Evolutionary conservation across 2,113 vertebrate genomes (phyloP).

Genomic region (Trichechus manatus): DNA sequence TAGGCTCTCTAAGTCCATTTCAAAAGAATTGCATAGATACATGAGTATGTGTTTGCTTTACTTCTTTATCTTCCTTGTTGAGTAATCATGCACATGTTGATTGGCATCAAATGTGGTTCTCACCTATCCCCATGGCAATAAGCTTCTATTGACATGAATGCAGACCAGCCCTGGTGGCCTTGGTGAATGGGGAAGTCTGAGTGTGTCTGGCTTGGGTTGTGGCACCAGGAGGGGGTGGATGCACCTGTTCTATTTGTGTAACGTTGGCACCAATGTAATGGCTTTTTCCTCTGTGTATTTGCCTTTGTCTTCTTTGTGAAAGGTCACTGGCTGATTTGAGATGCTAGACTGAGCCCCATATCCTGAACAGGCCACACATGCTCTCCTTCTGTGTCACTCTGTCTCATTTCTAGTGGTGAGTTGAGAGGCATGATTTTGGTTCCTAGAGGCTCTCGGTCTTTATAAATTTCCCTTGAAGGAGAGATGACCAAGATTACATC

Average conservation of each 20-base stretch:
- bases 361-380: background rate
- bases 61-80: constrained; percentile 50
- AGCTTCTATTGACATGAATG: constrained; percentile 50
- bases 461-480: background rate
- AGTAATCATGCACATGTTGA: constrained; percentile 20
- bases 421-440: background rate
- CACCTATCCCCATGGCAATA: background rate
- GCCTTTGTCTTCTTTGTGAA: constrained; percentile 37
- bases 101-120: constrained; percentile 35
- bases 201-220: constrained; percentile 42
- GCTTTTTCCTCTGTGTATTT: background rate
- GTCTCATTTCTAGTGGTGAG: constrained; percentile 69
- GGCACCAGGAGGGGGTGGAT: background rate
- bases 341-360: background rate
- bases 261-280: background rate
- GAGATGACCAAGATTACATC: background rate
- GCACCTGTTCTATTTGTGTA: constrained; percentile 49
- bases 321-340: constrained; percentile 13
- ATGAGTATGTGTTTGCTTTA: constrained; percentile 34
- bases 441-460: background rate
- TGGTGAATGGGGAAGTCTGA: constrained; percentile 38
- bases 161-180: background rate
- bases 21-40: background rate
- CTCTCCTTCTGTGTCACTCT: constrained; percentile 35
- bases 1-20: constrained; percentile 26